phyloP scores from a whole-genome alignment of 2,797 vertebrate species.

The Microhierax caerulescens region DNA sequence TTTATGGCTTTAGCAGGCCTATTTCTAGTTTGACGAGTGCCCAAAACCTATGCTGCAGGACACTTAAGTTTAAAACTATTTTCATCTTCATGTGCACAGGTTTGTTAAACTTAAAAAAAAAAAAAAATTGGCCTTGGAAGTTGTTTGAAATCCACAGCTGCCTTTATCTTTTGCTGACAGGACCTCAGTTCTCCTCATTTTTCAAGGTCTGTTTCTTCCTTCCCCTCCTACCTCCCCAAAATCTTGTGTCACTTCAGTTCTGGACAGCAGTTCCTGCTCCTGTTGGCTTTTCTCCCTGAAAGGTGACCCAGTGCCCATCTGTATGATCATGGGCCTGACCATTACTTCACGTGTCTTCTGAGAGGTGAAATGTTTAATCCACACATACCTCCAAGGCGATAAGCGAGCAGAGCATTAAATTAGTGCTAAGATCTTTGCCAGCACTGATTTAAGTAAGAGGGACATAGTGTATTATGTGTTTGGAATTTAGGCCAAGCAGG shows the following conservation, averaged over 20 bases:
- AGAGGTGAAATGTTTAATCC: slow-evolving; percentile 29
- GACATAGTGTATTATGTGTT: not conserved
- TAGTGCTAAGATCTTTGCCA: slow-evolving; percentile 11
- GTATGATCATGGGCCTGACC: not conserved
- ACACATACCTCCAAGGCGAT: not conserved
- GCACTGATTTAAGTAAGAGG: not conserved
- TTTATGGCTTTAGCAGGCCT: not conserved
- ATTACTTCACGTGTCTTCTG: not conserved
- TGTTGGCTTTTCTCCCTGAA: not conserved
- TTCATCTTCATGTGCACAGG: not conserved
- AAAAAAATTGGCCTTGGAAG: not conserved
- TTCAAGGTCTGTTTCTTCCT: not conserved
- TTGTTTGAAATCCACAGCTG: not conserved
- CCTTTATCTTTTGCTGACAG: not conserved
- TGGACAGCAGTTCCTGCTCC: not conserved
- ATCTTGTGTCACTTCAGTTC: not conserved
- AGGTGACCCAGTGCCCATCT: not conserved
- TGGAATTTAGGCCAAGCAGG: slow-evolving; percentile 22
- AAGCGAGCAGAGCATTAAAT: slow-evolving; percentile 22
- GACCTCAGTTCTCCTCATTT: not conserved
- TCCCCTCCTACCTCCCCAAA: not conserved
- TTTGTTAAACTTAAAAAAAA: not conserved
- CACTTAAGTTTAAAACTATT: not conserved
- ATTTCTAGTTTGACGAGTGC: not conserved
- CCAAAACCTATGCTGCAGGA: not conserved